Conservation (phyloP, 2,888 invertebrate genomes). For the Stictocephala bisonia region DNA sequence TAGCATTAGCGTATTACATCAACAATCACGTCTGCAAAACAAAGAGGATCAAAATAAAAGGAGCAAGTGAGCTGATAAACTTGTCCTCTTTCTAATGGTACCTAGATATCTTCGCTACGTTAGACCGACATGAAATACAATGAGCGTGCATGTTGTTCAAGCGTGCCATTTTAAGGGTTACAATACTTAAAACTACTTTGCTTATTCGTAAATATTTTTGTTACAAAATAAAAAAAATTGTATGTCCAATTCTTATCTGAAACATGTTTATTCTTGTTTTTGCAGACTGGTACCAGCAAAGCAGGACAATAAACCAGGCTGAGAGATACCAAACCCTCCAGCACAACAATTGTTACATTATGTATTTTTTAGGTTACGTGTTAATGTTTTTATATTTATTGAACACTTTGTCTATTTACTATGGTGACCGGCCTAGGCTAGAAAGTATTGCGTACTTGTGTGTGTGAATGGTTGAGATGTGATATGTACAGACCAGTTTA, state of each 20-base stretch:
- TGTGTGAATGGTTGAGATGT: slow-evolving; percentile 17
- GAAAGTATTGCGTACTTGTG: background rate
- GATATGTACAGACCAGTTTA: slow-evolving; percentile 30
- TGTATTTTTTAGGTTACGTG: slow-evolving; percentile 16
- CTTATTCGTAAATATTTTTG: too few relatives aligned
- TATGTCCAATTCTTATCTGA: slow-evolving; percentile 66
- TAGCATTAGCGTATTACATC: too few relatives aligned
- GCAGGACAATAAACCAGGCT: background rate
- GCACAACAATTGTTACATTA: background rate
- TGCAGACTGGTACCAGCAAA: background rate
- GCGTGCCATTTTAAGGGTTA: too few relatives aligned
- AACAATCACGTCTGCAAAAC: too few relatives aligned
- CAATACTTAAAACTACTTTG: too few relatives aligned
- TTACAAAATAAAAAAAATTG: too few relatives aligned
- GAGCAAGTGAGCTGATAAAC: too few relatives aligned
- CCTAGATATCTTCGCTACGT: too few relatives aligned
- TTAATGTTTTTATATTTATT: slow-evolving; percentile 27
- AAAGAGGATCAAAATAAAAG: too few relatives aligned
- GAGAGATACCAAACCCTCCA: background rate
- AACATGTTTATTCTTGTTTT: slow-evolving; percentile 60
- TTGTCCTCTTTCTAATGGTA: too few relatives aligned
- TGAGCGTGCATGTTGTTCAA: too few relatives aligned
- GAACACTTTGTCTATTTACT: slow-evolving; percentile 5
- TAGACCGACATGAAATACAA: too few relatives aligned
- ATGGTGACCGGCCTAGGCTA: slow-evolving; percentile 28